Evolutionary conservation across 1,140 invertebrate genomes (phyloP), one percentile per base, ranked within the genome.

Genomic region (Trialeurodes vaporariorum): DNA sequence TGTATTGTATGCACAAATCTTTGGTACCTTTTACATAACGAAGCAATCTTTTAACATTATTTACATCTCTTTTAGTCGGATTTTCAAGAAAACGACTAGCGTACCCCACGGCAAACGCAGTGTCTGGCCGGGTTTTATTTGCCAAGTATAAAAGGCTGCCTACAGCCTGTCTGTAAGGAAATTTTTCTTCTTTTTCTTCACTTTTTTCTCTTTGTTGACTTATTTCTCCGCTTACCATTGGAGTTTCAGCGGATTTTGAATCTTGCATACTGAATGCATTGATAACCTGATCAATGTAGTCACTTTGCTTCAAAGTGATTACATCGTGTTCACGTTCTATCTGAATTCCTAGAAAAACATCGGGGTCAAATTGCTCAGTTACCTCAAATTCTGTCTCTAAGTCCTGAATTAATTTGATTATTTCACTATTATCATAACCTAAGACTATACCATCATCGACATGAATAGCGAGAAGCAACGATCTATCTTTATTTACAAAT

Each of bases 401-500:
- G 17, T 61, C 59, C 2, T 61, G 22, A 23, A 5, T 11, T 27
- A 80, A 71, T n/a, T 68, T 9, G 21, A 70, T 63, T 59, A 77
- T 69, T 58, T 68, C 70, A n/a, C 65, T 63, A 27, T 27, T 27
- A 27, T 67, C 59, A 24, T 59, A 70, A 1, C 70, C 71, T 0
- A 69, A 65, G 26, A 78, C 59, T 27, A 79, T 34, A 17, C 72
- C 72, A 72, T 79, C 77, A 71, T 80, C 78, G 0, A 79, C 76
- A 71, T 78, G 75, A 0, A 76, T 59, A 12, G 69, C 64, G 9
- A 76, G 12, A 24, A 74, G 27, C 0, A 74, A 23, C n/a, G 25
- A 13, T 26, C 1, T 17, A 59, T 27, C 58, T 17, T 67, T 63
- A n/a, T 63, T 63, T 26, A 62, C 63, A 63, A 68, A 74, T 5